phyloP scores from a whole-genome alignment of 1,140 invertebrate genomes.

The Philotrypesis tridentata region DNA sequence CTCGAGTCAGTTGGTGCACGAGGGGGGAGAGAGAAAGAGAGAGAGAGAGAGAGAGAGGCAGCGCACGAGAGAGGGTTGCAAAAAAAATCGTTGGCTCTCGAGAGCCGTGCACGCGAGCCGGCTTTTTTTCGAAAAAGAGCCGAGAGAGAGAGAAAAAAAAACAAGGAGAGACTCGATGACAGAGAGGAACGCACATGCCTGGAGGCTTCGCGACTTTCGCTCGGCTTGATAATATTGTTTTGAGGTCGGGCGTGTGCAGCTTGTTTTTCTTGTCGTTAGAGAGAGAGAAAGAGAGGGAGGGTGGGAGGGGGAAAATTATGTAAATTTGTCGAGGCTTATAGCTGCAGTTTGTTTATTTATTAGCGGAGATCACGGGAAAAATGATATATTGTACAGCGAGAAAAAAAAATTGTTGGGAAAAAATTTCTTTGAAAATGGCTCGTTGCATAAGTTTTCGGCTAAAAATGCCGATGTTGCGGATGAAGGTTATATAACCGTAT shows the following conservation, averaged over 20 bases:
- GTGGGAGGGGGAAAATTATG: slow-evolving; percentile 40
- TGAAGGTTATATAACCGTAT: too few relatives aligned
- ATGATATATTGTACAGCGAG: too few relatives aligned
- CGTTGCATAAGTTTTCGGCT: too few relatives aligned
- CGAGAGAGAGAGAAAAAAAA: slow-evolving; percentile 4
- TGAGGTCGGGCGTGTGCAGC: not conserved
- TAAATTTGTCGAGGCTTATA: not conserved
- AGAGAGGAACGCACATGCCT: slow-evolving; percentile 27
- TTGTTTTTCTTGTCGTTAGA: not conserved
- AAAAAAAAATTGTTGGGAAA: too few relatives aligned
- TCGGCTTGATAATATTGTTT: slow-evolving; percentile 29
- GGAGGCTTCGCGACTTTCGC: slow-evolving; percentile 13
- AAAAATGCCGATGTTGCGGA: too few relatives aligned
- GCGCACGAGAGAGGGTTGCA: slow-evolving; percentile 20
- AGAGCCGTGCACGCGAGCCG: not conserved
- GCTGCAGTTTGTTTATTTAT: not conserved
- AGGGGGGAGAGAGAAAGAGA: not conserved
- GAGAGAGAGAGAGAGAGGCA: not conserved
- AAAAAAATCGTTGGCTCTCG: slow-evolving; percentile 22
- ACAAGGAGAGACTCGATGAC: slow-evolving; percentile 21
- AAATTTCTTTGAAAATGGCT: too few relatives aligned
- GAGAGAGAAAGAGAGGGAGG: slow-evolving; percentile 34
- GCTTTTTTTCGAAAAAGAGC: not conserved
- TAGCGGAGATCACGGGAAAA: too few relatives aligned
- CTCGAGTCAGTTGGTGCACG: slow-evolving; percentile 38